Base-by-base conservation (phyloP, 2,113 vertebrate genomes). In the Tupaia tana region DNA sequence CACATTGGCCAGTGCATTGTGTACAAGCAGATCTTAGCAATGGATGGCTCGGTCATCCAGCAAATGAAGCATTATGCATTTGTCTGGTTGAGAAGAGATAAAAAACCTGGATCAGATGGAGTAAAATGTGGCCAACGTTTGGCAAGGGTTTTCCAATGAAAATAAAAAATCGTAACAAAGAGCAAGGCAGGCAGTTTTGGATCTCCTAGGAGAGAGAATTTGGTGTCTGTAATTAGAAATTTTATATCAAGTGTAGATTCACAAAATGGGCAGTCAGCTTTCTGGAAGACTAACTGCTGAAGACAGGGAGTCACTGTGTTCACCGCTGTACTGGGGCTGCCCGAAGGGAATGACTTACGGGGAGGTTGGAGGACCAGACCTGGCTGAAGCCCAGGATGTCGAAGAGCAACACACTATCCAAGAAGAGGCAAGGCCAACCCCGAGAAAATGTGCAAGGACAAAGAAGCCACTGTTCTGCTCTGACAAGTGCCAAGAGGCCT, bases 361-460 rank as follows among this genome's bases (percentile, higher is more conserved):
- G 70, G 63, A 80, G 29, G 59, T 63, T 27, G 70, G 84, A 79
- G 88, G 90, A 83, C 52, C 87, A 97, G 90, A 92, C 94, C 91
- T 98, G 97, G 97, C 97, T 58, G 58, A 91, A 87, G 84, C 84
- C 95, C 97, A 98, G 87, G 18, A 88, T 27, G 96, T 95, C 24
- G 71, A 86, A 97, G 97, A 97, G 97, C 95, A 96, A 90, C 34
- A 27, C 89, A 94, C 97, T 97, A 97, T 91, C 95, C 96, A 93
- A 97, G 87, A 93, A 93, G 93, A 97, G 95, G 90, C 85, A 34
- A 96, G 86, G 77, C 92, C 9, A 87, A 95, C 85, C 92, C 74
- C 89, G 87, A 86, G 84, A 98, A 93, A 90, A 85, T 97, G 29
- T 27, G 89, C 82, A 89, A 96, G 91, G 95, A 98, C 97, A 98